phyloP scores from a whole-genome alignment of 2,888 invertebrate species.

The Terebella lapidaria region DNA sequence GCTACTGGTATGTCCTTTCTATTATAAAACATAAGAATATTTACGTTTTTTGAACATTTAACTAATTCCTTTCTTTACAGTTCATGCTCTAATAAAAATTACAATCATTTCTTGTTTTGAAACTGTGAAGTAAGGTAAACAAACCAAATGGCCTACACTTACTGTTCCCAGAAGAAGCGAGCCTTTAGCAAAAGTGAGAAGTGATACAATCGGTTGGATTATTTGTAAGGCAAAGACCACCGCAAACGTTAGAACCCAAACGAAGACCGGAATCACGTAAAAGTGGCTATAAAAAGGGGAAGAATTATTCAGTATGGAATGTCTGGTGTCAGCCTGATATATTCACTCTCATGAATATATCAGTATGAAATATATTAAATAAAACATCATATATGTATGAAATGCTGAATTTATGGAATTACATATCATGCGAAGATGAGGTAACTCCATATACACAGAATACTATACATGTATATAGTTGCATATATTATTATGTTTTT shows the following conservation, averaged over 20 bases:
- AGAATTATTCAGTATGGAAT: neutral
- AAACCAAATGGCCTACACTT: slow-evolving; percentile 21
- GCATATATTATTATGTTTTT: too few relatives aligned
- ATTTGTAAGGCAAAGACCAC: slow-evolving; percentile 45
- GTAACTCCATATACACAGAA: too few relatives aligned
- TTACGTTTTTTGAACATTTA: too few relatives aligned
- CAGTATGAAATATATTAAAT: too few relatives aligned
- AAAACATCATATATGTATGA: too few relatives aligned
- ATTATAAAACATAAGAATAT: neutral
- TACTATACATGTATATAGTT: too few relatives aligned
- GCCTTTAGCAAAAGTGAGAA: slow-evolving; percentile 49
- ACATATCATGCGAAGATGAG: too few relatives aligned
- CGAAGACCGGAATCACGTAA: slow-evolving; percentile 48
- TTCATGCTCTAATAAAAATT: too few relatives aligned
- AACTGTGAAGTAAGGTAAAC: neutral
- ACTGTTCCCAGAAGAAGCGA: slow-evolving; percentile 46
- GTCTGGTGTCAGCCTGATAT: too few relatives aligned
- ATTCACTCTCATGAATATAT: too few relatives aligned
- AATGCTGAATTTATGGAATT: too few relatives aligned
- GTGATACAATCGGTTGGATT: slow-evolving; percentile 46
- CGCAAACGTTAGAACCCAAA: slow-evolving; percentile 40
- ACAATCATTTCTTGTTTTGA: neutral
- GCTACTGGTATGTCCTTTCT: neutral
- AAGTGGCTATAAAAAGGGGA: slow-evolving; percentile 36
- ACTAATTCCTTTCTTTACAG: too few relatives aligned